Evolutionary conservation across 2,888 invertebrate species (phyloP).

Genomic region (Amphipyra berbera): DNA sequence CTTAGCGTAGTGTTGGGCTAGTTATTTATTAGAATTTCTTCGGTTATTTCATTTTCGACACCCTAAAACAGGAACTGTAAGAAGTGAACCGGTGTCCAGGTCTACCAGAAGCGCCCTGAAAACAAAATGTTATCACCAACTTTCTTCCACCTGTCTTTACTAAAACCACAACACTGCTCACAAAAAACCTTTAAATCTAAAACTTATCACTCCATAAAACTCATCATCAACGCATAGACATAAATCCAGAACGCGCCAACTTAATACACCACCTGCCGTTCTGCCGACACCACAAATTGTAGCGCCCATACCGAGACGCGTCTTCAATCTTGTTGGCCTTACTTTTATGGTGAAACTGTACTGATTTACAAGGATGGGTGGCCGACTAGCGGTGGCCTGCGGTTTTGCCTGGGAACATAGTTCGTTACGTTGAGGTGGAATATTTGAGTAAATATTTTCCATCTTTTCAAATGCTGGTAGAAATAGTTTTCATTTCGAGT

Average conservation of each 20-base stretch:
- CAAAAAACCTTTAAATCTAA: neutral
- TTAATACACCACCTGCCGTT: constrained; percentile 43
- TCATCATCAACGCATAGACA: constrained; percentile 28
- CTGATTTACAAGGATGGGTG: constrained; percentile 39
- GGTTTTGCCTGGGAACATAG: constrained; percentile 37
- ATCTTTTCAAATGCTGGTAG: neutral
- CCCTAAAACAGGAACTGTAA: too few species aligned
- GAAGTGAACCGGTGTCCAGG: too few species aligned
- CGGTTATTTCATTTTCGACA: too few species aligned
- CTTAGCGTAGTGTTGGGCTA: too few species aligned
- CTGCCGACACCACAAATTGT: constrained; percentile 48
- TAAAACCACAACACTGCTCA: neutral
- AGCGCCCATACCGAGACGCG: constrained; percentile 28
- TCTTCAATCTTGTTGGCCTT: constrained; percentile 36
- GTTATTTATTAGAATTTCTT: too few species aligned
- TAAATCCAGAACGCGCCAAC: constrained; percentile 30
- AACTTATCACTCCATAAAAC: constrained; percentile 25
- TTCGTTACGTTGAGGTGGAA: constrained; percentile 7
- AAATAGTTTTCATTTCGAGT: too few species aligned
- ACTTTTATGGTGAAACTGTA: constrained; percentile 46
- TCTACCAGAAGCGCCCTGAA: too few species aligned
- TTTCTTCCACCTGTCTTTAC: too few species aligned
- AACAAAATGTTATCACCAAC: too few species aligned
- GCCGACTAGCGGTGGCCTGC: constrained; percentile 22
- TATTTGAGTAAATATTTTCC: neutral